Conservation (phyloP, 2,888 invertebrate species). For the Acheta domesticus region DNA sequence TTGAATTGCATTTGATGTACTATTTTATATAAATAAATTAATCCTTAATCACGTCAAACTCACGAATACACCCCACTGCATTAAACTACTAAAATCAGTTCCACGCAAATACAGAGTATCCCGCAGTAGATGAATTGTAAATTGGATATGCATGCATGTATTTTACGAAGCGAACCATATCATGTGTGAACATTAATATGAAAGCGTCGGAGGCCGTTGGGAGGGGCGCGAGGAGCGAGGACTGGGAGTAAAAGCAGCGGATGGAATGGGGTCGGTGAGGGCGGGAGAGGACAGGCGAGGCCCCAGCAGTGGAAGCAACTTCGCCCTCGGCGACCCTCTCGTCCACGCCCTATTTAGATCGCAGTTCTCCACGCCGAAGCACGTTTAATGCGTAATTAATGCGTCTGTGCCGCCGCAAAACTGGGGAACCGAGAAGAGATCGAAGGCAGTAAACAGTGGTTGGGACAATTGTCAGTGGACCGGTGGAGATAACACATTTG, state of each 20-base stretch:
- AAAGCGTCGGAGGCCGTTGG: neutral
- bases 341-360: neutral
- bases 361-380: neutral
- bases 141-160: neutral
- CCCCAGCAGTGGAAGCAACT: too few relatives aligned
- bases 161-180: constrained; percentile 18
- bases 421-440: neutral
- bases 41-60: neutral
- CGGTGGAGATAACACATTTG: neutral
- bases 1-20: too few relatives aligned
- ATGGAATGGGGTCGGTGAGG: too few relatives aligned
- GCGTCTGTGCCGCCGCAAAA: neutral
- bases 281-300: too few relatives aligned
- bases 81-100: neutral
- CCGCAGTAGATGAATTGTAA: neutral
- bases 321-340: too few relatives aligned
- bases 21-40: too few relatives aligned
- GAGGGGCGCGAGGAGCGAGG: neutral
- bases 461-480: neutral
- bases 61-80: neutral
- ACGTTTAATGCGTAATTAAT: neutral
- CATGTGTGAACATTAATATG: constrained; percentile 10
- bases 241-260: too few relatives aligned
- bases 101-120: neutral
- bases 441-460: neutral